Base-by-base conservation (phyloP, 2,797 vertebrate genomes). In the Myotis myotis region DNA sequence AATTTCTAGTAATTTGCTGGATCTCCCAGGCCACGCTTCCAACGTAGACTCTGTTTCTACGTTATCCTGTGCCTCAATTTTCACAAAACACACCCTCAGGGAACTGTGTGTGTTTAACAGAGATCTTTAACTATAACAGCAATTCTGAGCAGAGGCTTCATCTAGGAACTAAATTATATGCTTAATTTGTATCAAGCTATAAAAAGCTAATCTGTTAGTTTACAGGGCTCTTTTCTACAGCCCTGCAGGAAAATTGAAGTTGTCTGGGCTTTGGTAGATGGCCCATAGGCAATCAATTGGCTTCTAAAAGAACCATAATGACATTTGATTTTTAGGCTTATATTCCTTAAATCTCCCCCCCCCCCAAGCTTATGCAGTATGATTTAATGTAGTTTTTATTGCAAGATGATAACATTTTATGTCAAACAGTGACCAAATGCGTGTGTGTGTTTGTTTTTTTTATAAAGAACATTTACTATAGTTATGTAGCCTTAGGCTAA, bases 321-420 rank as follows among this genome's bases (percentile, higher is more conserved):
- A 91, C 95, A 89, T 66, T n/a, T 60, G 95, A 62, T 20, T 76
- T 49, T 51, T 33, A 49, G 85, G 47, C 4, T 93, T 53, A 0
- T 12, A 17, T 60, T 9, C 51, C n/a, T 83, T 95, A 81, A 30
- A 83, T 49, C 92, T 64, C 41, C 66, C 36, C 12, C 25, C 16
- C 74, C 62, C 33, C 13, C 33, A 62, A 41, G 51, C 36, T 90
- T 95, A 88, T 96, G 72, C 84, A 96, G 0, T 85, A 91, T 82
- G 78, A 60, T 94, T 33, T 38, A 62, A 89, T 93, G 64, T 60
- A 78, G 70, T 53, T 92, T 93, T 81, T 94, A 81, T 81, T 96
- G 62, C 70, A 44, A 62, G 71, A 36, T 78, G 36, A 57, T 25
- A 60, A 12, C 30, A 55, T 95, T 91, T 55, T 8, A 47, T 13